Percentiles rank a stretch among this genome's conserved stretches.
These are phyloP conservation scores for Tarsius wallacei DNA, from an alignment of 2,797 vertebrate species.

Conservation along the genomic window DNA sequence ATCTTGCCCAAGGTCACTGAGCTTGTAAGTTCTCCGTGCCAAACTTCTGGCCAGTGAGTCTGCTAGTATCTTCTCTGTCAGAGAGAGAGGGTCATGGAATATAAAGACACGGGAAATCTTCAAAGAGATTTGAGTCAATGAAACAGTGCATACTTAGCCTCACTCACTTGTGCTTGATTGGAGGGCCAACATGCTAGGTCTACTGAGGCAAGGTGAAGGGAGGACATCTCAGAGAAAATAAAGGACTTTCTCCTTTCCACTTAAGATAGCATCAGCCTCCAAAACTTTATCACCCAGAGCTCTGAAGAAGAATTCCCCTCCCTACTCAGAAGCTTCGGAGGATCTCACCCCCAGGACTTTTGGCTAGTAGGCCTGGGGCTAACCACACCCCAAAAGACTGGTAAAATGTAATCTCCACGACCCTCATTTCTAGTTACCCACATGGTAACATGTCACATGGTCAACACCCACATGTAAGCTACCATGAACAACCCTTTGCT, in stretches of 20 bases:
- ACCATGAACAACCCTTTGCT: neutral
- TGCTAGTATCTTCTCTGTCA: neutral
- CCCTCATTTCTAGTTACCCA: neutral
- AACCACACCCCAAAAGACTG: neutral
- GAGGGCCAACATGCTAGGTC: neutral
- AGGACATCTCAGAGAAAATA: neutral
- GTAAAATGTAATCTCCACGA: neutral
- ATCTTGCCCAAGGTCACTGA: neutral
- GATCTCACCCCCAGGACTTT: neutral
- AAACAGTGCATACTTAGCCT: neutral
- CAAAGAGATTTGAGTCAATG: neutral
- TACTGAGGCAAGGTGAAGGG: neutral
- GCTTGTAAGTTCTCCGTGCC: neutral
- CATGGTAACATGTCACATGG: no score
- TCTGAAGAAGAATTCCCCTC: neutral
- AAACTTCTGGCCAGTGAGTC: neutral
- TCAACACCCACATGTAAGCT: neutral
- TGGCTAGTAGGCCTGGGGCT: neutral
- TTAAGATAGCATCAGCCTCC: neutral
- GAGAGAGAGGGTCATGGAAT: no score
- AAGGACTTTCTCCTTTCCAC: neutral
- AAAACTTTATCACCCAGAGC: neutral
- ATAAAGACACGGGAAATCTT: neutral
- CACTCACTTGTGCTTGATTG: neutral
- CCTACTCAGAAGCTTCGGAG: neutral